Evolutionary conservation across 1,140 invertebrate genomes (phyloP).

Genomic region (Bombus sylvicola): DNA sequence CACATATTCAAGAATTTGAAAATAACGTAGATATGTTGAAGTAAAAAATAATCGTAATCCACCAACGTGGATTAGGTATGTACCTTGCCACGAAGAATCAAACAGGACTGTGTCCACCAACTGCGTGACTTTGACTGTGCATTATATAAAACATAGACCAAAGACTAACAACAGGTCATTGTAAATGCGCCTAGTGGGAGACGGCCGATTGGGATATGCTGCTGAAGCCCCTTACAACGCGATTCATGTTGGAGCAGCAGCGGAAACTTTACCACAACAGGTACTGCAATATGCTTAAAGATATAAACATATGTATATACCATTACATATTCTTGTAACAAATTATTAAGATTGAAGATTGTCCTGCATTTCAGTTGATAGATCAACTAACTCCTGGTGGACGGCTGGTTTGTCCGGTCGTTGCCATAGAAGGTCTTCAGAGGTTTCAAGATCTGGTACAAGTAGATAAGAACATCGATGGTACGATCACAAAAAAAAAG

Average conservation of each 20-base stretch:
- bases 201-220: conserved; percentile 86
- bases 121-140: conserved; percentile 60
- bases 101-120: conserved; percentile 51
- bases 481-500: conserved; percentile 72
- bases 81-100: conserved; percentile 56
- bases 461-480: conserved; percentile 77
- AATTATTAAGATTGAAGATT: not conserved
- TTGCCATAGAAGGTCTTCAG: conserved; percentile 77
- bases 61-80: conserved; percentile 65
- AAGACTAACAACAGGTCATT: conserved; percentile 80
- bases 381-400: conserved; percentile 87
- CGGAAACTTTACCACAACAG: conserved; percentile 84
- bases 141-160: conserved; percentile 67
- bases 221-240: conserved; percentile 87
- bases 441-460: conserved; percentile 77
- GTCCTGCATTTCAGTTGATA: conserved; percentile 78
- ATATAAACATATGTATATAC: not conserved
- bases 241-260: conserved; percentile 86
- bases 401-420: conserved; percentile 87
- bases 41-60: conserved; percentile 57
- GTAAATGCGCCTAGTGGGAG: conserved; percentile 86
- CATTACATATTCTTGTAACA: not conserved
- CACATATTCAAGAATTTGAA: conserved; percentile 11
- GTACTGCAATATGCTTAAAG: conserved; percentile 52
- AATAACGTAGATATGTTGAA: conserved; percentile 31